These are phyloP conservation scores for Sinhomidia bicolor DNA, from an alignment of 2,888 invertebrate species.

Conservation along the genomic window DNA sequence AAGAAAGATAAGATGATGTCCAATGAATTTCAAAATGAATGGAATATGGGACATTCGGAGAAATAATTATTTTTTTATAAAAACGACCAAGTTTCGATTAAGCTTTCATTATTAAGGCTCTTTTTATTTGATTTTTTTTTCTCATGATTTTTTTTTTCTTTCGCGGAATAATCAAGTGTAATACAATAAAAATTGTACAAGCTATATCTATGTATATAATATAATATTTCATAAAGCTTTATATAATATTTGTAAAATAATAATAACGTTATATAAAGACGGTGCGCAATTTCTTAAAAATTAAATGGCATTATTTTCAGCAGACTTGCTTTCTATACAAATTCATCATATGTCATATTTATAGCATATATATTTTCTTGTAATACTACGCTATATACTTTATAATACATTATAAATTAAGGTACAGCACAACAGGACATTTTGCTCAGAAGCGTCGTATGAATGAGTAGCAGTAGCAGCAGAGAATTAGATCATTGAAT, in stretches of 20 bases:
- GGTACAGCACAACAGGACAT: constrained; percentile 64
- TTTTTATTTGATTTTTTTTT: constrained; percentile 39
- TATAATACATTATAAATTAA: constrained; percentile 46
- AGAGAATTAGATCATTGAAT: constrained; percentile 14
- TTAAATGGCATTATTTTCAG: not conserved
- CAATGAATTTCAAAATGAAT: no score
- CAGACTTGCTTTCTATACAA: not conserved
- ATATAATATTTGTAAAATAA: not conserved
- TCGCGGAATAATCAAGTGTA: not conserved
- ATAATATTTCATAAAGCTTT: constrained; percentile 1
- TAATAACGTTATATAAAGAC: constrained; percentile 24
- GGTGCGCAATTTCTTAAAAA: constrained; percentile 16
- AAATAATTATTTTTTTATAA: not conserved
- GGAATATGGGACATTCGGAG: not conserved
- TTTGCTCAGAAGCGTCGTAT: constrained; percentile 51
- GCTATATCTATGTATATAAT: no score
- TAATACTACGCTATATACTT: not conserved
- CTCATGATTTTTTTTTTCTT: not conserved
- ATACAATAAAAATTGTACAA: constrained; percentile 55
- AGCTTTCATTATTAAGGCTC: not conserved
- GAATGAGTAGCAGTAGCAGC: constrained; percentile 35
- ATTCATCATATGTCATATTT: not conserved
- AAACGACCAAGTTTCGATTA: not conserved
- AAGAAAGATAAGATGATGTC: no score
- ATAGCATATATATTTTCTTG: not conserved